phyloP scores from a whole-genome alignment of 2,888 invertebrate species.

The Acanthoscelides obtectus region DNA sequence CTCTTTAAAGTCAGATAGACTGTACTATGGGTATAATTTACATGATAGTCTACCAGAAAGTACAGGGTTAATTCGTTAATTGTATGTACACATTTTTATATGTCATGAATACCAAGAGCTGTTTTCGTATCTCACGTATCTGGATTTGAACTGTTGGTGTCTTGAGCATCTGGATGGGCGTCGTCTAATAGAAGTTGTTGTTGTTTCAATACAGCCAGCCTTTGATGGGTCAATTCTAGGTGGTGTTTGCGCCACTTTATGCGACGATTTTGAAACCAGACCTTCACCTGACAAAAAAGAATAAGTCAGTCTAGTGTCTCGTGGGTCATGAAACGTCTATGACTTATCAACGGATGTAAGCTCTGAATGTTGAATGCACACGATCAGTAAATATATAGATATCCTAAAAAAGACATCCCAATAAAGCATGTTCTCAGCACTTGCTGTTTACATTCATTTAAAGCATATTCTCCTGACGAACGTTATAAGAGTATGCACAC shows the following conservation, averaged over 20 bases:
- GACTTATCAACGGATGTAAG: no score
- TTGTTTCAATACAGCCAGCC: slow-evolving; percentile 61
- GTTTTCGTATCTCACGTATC: slow-evolving; percentile 34
- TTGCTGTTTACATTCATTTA: no score
- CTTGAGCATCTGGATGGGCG: slow-evolving; percentile 48
- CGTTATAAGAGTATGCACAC: no score
- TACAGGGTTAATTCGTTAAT: not conserved
- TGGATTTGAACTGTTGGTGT: slow-evolving; percentile 44
- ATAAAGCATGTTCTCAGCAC: no score
- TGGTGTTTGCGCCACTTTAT: slow-evolving; percentile 97
- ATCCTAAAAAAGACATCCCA: no score
- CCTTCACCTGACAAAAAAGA: slow-evolving; percentile 63
- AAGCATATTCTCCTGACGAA: no score
- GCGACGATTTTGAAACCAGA: slow-evolving; percentile 89
- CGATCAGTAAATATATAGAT: no score
- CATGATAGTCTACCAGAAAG: not conserved
- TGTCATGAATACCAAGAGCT: not conserved
- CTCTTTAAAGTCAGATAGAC: no score
- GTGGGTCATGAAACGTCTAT: no score
- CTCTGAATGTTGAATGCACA: no score
- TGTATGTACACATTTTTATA: not conserved
- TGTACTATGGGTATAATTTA: not conserved
- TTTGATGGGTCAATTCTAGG: slow-evolving; percentile 84
- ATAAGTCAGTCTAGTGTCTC: not conserved
- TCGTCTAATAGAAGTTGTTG: slow-evolving; percentile 50